Evolutionary conservation across 2,113 vertebrate species (phyloP).

Genomic region (Xyliphius kryptos): DNA sequence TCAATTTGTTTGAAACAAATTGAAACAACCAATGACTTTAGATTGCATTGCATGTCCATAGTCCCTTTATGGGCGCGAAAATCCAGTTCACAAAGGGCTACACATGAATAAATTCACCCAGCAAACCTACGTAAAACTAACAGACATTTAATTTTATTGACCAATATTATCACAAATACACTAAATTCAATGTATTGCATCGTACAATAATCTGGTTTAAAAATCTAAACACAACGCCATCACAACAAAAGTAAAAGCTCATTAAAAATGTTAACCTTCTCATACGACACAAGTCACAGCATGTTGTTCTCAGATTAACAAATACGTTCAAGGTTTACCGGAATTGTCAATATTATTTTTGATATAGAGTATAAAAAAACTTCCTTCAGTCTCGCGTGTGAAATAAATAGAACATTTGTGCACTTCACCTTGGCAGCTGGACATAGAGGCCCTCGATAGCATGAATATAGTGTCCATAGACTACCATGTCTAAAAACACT

Average conservation of each 20-base stretch:
- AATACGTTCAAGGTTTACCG: slow-evolving; percentile 62
- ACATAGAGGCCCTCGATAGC: slow-evolving; percentile 65
- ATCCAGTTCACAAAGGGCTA: neutral
- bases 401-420: slow-evolving; percentile 75
- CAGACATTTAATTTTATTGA: slow-evolving; percentile 97
- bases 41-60: no score
- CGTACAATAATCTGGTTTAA: slow-evolving; percentile 88
- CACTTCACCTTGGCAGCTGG: slow-evolving; percentile 69
- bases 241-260: slow-evolving; percentile 72
- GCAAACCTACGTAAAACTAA: slow-evolving; percentile 84
- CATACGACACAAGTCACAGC: slow-evolving; percentile 68
- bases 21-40: no score
- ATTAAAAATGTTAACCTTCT: slow-evolving; percentile 58
- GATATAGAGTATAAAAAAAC: slow-evolving; percentile 67
- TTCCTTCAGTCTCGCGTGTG: slow-evolving; percentile 65
- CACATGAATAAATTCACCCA: slow-evolving; percentile 53
- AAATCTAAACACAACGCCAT: slow-evolving; percentile 77
- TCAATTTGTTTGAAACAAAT: no score
- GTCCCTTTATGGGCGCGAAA: no score
- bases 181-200: slow-evolving; percentile 95
- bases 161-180: slow-evolving; percentile 90
- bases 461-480: slow-evolving; percentile 65
- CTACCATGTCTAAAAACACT: slow-evolving; percentile 65
- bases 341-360: slow-evolving; percentile 57
- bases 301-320: no score